Conservation (phyloP, 2,888 invertebrate species). For the Colostygia pectinataria region DNA sequence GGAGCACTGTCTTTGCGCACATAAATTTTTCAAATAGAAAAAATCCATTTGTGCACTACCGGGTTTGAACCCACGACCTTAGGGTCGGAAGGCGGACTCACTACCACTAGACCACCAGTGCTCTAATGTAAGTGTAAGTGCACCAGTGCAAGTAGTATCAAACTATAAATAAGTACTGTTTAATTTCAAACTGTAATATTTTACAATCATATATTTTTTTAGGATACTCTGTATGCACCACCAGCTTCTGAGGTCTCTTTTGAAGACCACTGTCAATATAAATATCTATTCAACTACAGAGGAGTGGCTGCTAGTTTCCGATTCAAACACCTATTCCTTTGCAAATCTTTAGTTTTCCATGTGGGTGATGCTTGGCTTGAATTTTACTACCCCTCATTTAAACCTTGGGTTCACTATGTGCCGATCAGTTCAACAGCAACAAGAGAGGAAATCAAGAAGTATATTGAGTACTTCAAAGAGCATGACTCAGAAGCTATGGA, state of each 20-base stretch:
- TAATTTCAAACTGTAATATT: too few species aligned
- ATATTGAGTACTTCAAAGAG: constrained; percentile 88
- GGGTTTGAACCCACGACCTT: too few species aligned
- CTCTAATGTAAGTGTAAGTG: too few species aligned
- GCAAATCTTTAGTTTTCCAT: constrained; percentile 96
- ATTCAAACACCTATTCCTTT: constrained; percentile 97
- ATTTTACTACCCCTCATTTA: constrained; percentile 95
- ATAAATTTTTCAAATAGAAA: too few species aligned
- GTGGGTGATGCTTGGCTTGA: constrained; percentile 97
- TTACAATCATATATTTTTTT: constrained; percentile 38
- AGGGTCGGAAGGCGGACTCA: too few species aligned
- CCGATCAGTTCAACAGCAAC: constrained; percentile 87
- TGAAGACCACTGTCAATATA: constrained; percentile 96
- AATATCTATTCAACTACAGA: constrained; percentile 97
- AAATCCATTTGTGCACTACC: too few species aligned
- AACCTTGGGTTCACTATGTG: constrained; percentile 98
- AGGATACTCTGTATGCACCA: constrained; percentile 93
- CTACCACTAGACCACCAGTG: too few species aligned
- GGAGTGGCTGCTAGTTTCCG: constrained; percentile 99
- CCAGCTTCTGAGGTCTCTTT: constrained; percentile 94
- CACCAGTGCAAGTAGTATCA: too few species aligned
- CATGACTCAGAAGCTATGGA: constrained; percentile 88
- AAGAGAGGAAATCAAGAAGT: constrained; percentile 86
- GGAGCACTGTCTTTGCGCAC: too few species aligned
- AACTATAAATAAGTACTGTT: too few species aligned